Evolutionary conservation across 2,797 vertebrate genomes (phyloP).

Genomic region (Harpagifer antarcticus): DNA sequence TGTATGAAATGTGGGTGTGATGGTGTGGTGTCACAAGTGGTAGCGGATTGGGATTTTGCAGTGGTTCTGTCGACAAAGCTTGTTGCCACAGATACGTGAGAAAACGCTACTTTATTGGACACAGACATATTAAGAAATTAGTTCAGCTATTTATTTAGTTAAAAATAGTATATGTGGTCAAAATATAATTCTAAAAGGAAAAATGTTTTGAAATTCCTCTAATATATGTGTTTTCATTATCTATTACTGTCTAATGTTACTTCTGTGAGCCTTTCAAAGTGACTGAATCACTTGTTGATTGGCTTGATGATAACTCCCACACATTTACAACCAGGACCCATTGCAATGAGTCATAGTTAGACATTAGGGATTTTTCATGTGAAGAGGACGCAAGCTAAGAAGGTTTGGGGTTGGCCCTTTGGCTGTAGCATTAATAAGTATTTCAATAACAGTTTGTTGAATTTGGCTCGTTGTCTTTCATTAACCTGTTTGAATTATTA

Average conservation of each 20-base stretch:
- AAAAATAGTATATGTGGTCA: background rate
- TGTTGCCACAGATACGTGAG: background rate
- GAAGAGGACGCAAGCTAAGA: background rate
- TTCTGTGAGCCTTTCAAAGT: background rate
- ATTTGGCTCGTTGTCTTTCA: constrained; percentile 1
- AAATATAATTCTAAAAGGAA: background rate
- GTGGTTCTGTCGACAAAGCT: background rate
- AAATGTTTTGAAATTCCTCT: too few species aligned
- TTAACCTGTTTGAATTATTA: constrained; percentile 6
- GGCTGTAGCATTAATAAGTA: background rate
- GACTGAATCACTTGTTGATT: background rate
- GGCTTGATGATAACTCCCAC: background rate
- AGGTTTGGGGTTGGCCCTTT: too few species aligned
- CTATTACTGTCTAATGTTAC: background rate
- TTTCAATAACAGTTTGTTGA: background rate
- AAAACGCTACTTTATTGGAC: background rate
- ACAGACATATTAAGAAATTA: background rate
- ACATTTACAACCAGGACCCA: background rate
- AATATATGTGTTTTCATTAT: too few species aligned
- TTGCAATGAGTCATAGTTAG: background rate
- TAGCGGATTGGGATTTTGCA: background rate
- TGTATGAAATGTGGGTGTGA: constrained; percentile 16
- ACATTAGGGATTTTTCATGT: background rate
- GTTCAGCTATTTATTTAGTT: background rate
- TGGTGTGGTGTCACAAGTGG: background rate